Evolutionary conservation across 2,113 vertebrate species (phyloP).

Genomic region (Equus quagga): DNA sequence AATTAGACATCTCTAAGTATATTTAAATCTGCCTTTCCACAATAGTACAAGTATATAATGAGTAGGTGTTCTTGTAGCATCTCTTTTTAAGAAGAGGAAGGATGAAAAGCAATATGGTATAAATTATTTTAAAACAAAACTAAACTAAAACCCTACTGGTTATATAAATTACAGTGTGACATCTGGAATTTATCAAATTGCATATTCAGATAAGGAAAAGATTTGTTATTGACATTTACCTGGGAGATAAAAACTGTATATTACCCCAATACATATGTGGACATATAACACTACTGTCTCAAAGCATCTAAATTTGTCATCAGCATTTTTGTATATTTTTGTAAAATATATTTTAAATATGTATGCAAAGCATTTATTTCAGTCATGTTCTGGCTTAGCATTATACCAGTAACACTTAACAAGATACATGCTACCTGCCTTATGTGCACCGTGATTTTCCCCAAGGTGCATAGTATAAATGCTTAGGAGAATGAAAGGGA

Average conservation of each 20-base stretch:
- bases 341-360: conserved; percentile 50
- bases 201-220: not conserved
- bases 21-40: conserved; percentile 36
- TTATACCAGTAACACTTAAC: conserved; percentile 10
- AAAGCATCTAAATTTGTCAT: conserved; percentile 54
- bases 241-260: not conserved
- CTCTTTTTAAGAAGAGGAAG: not conserved
- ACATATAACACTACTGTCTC: not conserved
- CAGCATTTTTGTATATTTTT: not conserved
- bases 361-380: conserved; percentile 36
- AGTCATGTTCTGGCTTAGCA: not conserved
- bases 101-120: not conserved
- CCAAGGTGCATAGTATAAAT: conserved; percentile 11
- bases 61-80: not conserved
- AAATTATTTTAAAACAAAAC: conserved; percentile 50
- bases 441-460: not conserved
- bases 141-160: not conserved
- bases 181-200: conserved; percentile 42
- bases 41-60: not conserved
- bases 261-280: not conserved
- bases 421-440: not conserved
- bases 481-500: not conserved
- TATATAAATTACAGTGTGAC: not conserved
- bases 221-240: conserved; percentile 16
- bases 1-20: conserved; percentile 42